A percentile compares a stretch with the other conserved stretches of the same genome.
These are phyloP conservation scores for Spea hammondii DNA, from an alignment of 2,797 vertebrate species.

Conservation along the genomic window DNA sequence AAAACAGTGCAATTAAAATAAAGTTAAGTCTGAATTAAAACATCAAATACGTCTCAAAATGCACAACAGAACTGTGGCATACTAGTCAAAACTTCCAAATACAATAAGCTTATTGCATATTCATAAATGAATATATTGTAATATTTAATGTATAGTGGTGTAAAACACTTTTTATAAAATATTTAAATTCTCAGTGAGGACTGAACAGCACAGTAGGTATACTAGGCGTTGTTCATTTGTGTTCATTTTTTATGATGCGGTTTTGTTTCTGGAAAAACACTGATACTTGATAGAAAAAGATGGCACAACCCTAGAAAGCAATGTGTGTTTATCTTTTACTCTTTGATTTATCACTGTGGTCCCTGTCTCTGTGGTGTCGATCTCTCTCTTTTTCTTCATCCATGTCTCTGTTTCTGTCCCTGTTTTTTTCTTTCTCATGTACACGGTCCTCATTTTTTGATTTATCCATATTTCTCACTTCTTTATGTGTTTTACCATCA, in stretches of 20 bases:
- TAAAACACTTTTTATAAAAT: constrained; percentile 70
- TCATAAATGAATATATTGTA: constrained; percentile 72
- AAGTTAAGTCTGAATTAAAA: constrained; percentile 64
- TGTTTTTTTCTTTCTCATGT: constrained; percentile 70
- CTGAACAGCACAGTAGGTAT: constrained; percentile 63
- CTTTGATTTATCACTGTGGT: constrained; percentile 72
- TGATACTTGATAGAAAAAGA: constrained; percentile 65
- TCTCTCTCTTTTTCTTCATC: constrained; percentile 78
- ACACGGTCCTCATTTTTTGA: constrained; percentile 78
- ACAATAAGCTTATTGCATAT: constrained; percentile 74
- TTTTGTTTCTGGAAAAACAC: constrained; percentile 66
- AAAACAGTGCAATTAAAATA: constrained; percentile 73
- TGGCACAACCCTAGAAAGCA: constrained; percentile 69
- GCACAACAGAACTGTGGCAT: constrained; percentile 69
- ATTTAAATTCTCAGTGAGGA: constrained; percentile 63
- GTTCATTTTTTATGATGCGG: constrained; percentile 57
- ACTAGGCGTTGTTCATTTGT: constrained; percentile 54
- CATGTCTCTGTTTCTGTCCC: constrained; percentile 70
- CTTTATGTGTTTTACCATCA: constrained; percentile 70
- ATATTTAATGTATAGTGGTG: constrained; percentile 72
- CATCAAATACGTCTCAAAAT: constrained; percentile 62
- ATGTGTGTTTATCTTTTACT: constrained; percentile 71
- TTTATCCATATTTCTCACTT: constrained; percentile 72
- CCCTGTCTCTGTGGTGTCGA: constrained; percentile 73
- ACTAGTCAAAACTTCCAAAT: constrained; percentile 65